Evolutionary conservation across 2,888 invertebrate genomes (phyloP), one percentile per base, ranked within the genome.

Genomic region (Hesperia comma): DNA sequence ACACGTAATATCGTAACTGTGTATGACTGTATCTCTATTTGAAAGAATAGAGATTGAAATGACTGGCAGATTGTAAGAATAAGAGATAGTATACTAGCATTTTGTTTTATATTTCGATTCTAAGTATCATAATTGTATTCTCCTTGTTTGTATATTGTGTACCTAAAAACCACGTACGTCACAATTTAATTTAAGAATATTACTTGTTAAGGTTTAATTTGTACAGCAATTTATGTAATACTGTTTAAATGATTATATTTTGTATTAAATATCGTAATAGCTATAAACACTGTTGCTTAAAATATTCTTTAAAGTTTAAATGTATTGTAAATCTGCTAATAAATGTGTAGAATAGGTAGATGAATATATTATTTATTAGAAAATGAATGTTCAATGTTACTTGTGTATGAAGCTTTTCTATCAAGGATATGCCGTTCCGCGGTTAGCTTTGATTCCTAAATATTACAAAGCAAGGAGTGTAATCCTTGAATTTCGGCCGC

Each of bases 301-400:
- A 56, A 40, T 64, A 51, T 26, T 63, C 53, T 54, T 19, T 41
- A 37, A 60, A 60, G 17, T 60, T 72, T 74, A 76, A 71, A 71
- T 58, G 51, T 64, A 58, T 46, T 17, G 15, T 64, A 41, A 57
- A 51, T 21, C 57, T 41, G 64, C 64, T 64, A 43, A 51, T 79
- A 67, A 79, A 77, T 81, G 79, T 80, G 79, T 83, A 84, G 81
- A 32, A 54, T 61, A 66, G 60, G 61, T 66, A 66, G 60, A 61
- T 68, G 67, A 69, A 67, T 63, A 51, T 73, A 73, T 71, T 70
- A 67, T 75, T 73, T 79, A 73, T 82, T 83, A 85, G 82, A 72
- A 77, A 79, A 67, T 86, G 77, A 84, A 86, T 87, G 86, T 88
- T 86, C 73, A 81, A 83, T 86, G 83, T 88, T 83, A 82, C 72